phyloP scores from a whole-genome alignment of 2,113 vertebrate genomes.

The Excalfactoria chinensis region DNA sequence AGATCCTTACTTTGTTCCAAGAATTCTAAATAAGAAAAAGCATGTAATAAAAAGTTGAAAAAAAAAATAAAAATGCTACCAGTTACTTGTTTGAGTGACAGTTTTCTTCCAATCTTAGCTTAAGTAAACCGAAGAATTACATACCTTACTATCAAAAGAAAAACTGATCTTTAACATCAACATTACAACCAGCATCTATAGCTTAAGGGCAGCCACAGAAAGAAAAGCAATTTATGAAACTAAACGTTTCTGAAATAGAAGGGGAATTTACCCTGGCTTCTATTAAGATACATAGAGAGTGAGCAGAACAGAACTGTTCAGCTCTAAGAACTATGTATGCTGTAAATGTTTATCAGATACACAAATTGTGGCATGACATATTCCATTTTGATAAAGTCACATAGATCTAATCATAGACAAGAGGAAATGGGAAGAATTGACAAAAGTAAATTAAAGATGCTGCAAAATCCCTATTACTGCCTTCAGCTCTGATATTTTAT shows the following conservation, averaged over 20 bases:
- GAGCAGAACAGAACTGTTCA: neutral
- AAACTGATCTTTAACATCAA: neutral
- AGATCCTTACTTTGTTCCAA: slow-evolving; percentile 2
- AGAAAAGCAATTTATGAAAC: neutral
- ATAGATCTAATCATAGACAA: neutral
- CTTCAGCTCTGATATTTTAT: neutral
- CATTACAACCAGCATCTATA: neutral
- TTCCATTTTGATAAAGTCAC: neutral
- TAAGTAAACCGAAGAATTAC: neutral
- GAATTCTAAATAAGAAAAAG: slow-evolving; percentile 30
- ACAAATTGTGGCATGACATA: neutral
- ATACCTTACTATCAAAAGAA: neutral
- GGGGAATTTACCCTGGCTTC: neutral
- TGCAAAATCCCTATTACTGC: neutral
- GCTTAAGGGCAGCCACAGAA: neutral
- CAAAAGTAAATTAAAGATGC: neutral
- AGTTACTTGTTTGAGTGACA: neutral
- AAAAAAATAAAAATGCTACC: slow-evolving; percentile 2
- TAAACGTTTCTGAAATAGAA: neutral
- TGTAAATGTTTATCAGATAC: neutral
- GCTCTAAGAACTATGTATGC: neutral
- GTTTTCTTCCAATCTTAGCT: slow-evolving; percentile 1
- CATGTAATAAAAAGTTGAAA: slow-evolving; percentile 13
- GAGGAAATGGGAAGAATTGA: neutral
- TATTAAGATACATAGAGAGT: neutral